phyloP scores from a whole-genome alignment of 2,888 invertebrate species.

The Cynaeus angustus region DNA sequence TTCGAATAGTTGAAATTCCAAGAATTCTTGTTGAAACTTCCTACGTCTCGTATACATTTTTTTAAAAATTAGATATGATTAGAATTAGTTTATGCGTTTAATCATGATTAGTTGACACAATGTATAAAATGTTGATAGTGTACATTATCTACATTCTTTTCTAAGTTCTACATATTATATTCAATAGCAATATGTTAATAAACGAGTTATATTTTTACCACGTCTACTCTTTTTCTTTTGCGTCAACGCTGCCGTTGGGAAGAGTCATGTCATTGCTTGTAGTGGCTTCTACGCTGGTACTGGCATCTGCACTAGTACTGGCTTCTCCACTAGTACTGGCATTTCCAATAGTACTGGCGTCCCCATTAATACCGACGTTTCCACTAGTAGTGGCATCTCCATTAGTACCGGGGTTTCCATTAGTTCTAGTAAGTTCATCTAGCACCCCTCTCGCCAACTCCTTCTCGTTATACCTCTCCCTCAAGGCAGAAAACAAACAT shows the following conservation, averaged over 20 bases:
- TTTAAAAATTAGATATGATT: slow-evolving; percentile 14
- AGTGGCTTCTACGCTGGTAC: background rate
- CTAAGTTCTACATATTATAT: slow-evolving; percentile 51
- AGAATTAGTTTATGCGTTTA: slow-evolving; percentile 18
- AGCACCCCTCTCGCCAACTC: slow-evolving; percentile 65
- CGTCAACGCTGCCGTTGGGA: background rate
- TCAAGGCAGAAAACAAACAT: slow-evolving; percentile 78
- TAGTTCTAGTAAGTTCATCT: slow-evolving; percentile 43
- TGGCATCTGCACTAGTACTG: background rate
- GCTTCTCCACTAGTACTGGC: background rate
- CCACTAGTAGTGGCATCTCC: too few species aligned
- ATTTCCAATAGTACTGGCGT: too few species aligned
- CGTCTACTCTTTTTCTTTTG: background rate
- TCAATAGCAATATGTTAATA: slow-evolving; percentile 61
- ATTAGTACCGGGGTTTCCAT: too few species aligned
- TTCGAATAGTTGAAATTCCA: slow-evolving; percentile 23
- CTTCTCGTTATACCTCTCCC: slow-evolving; percentile 67
- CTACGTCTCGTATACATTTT: slow-evolving; percentile 30
- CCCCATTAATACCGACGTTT: too few species aligned
- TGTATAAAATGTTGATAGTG: slow-evolving; percentile 50
- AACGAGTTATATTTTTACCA: slow-evolving; percentile 60
- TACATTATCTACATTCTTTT: slow-evolving; percentile 44
- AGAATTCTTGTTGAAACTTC: slow-evolving; percentile 17
- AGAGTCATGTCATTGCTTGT: too few species aligned
- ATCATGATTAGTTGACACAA: slow-evolving; percentile 12